Conservation (phyloP, 1,140 invertebrate genomes). For the Drosophila repleta region DNA sequence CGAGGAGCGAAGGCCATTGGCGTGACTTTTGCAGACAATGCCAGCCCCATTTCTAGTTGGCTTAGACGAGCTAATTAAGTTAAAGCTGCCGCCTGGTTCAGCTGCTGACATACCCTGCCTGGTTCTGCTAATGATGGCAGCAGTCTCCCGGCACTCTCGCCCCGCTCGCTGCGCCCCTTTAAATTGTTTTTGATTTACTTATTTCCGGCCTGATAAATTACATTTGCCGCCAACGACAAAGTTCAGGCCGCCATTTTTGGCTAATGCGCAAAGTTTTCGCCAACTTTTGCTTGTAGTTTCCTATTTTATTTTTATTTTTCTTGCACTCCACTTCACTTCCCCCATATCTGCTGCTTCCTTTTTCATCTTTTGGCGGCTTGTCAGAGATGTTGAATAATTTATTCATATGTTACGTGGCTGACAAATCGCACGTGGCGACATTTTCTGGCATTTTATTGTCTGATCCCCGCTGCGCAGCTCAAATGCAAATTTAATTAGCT, state of each 20-base stretch:
- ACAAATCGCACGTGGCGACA: constrained; percentile 48
- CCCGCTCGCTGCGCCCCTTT: constrained; percentile 54
- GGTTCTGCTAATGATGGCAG: constrained; percentile 61
- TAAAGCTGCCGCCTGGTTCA: constrained; percentile 58
- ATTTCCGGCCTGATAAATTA: constrained; percentile 81
- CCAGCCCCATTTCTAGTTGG: constrained; percentile 62
- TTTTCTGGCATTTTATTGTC: constrained; percentile 37
- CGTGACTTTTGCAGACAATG: constrained; percentile 76
- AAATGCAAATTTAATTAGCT: constrained; percentile 78
- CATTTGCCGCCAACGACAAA: constrained; percentile 70
- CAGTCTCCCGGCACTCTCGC: constrained; percentile 1
- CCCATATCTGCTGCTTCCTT: background rate
- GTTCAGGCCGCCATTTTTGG: constrained; percentile 69
- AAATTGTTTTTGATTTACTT: constrained; percentile 83
- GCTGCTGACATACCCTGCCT: constrained; percentile 11
- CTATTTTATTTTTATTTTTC: constrained; percentile 2
- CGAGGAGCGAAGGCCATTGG: background rate
- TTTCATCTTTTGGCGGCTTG: constrained; percentile 54
- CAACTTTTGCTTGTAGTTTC: constrained; percentile 39
- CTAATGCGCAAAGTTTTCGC: constrained; percentile 76
- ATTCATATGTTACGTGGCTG: constrained; percentile 79
- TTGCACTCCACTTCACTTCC: background rate
- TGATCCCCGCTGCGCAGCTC: constrained; percentile 54
- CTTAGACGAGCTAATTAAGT: constrained; percentile 76
- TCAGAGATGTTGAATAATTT: constrained; percentile 76